Base-by-base conservation (phyloP, 2,113 vertebrate genomes). In the Myiozetetes cayanensis region DNA sequence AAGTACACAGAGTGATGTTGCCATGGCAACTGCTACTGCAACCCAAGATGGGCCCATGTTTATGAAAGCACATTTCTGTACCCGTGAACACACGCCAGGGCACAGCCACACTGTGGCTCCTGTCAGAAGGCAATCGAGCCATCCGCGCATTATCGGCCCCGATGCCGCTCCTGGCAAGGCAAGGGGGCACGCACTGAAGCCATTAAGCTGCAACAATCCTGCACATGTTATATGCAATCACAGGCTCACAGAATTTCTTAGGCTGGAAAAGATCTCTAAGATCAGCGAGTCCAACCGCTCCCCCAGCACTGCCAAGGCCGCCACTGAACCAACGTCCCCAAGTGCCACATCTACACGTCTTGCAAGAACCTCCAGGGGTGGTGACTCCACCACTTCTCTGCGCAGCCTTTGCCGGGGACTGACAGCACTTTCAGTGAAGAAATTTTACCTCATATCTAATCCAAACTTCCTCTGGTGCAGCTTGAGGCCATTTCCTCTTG, bases 1-100 rank as follows among this genome's bases (percentile, higher is more conserved):
- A 96, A 92, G 84, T 68, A 95, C 67, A 90, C 49, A 24, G 87
- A 96, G 86, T 81, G 90, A 50, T 5, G 94, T 95, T 97, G 88
- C 92, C 55, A 63, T n/a, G 81, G 93, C 65, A 96, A 96, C 96
- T 4, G 53, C 53, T 62, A 12, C 33, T 52, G 89, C 85, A 91
- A 35, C 84, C 85, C 75, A 9, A 10, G 91, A 50, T 14, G 80
- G 74, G 41, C 53, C 63, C 7, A 0, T 21, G 63, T 59, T 79
- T 65, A 25, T 70, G 49, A 28, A 55, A 68, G 80, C 49, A 22
- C 43, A 56, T 44, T 83, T 39, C 28, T 78, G 79, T 16, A 21
- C 62, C 67, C 43, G 0, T 3, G 37, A 1, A 52, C 49, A 62
- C 78, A 81, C 4, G 53, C 53, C 2, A 1, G 37, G 68, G 55